Base-by-base conservation (phyloP, 1,140 invertebrate genomes). In the Meloidogyne hapla region DNA sequence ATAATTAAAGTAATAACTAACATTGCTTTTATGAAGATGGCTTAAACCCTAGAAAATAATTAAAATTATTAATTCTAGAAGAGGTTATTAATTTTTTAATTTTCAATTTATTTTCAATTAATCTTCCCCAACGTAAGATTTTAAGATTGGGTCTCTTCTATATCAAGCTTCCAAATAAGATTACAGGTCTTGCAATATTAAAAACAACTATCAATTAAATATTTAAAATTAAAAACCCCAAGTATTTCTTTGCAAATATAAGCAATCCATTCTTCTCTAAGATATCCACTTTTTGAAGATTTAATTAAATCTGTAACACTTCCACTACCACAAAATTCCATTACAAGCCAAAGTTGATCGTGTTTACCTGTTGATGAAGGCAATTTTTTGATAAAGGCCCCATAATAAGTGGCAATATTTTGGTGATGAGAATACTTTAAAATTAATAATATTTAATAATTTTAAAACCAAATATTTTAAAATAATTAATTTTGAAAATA, bases 181-280 rank as follows among this genome's bases (percentile, higher is more conserved):
- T n/a, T n/a, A n/a, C n/a, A n/a, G n/a, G n/a, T n/a, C n/a, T n/a
- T n/a, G n/a, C n/a, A n/a, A n/a, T n/a, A n/a, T n/a, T n/a, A n/a
- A n/a, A n/a, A n/a, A n/a, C n/a, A n/a, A n/a, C n/a, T n/a, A n/a
- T n/a, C n/a, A n/a, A n/a, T n/a, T n/a, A n/a, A n/a, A n/a, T n/a
- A 45, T 9, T 21, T 0, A 26, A 28, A 56, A 0, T 10, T 77
- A 38, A 28, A 33, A 77, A 83, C 80, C 33, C 67, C 91, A 69
- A 97, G 90, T 80, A 98, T 98, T 90, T 99, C 97, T 79, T 95
- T 91, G 88, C 94, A 98, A 82, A 99, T 96, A 88, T 99, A 99
- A 62, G 97, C 95, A 87, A 99, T 99, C 96, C 97, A 99, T 90
- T 99, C 97, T 89, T 99, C 97, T 89, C 98, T 99, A 66, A 99